Evolutionary conservation across 2,113 vertebrate genomes (phyloP), one percentile per base, ranked within the genome.

Genomic region (Chlorodrepanis virens): DNA sequence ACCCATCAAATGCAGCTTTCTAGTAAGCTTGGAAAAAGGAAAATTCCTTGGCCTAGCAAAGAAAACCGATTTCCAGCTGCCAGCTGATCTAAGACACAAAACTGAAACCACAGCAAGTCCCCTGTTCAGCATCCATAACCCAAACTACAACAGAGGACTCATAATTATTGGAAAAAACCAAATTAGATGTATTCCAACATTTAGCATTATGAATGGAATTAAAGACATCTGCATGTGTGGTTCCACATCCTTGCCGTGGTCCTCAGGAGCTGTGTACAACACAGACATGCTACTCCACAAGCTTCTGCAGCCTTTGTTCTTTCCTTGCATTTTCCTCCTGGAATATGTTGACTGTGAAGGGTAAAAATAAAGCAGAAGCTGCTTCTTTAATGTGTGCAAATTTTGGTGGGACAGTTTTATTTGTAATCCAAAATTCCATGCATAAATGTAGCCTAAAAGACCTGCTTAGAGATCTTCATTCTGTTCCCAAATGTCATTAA

Each of bases 41-140:
- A 89, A 88, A 49, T 80, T 96, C 90, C 87, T 64, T 94, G 93
- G 85, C 87, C 94, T 77, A 89, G 74, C 77, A 87, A 96, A 95
- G 84, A 93, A 97, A 97, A 79, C 24, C 71, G 35, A 94, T 83
- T 86, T 75, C 69, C 40, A 93, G 76, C 84, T 96, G 78, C 91
- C 93, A 95, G 76, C 44, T 84, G 85, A 90, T 83, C 69, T 45
- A 75, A 94, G 57, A 64, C 56, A 78, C 23, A 59, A 29, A 96
- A 72, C 53, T 90, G 80, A 72, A 83, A 78, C 22, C 56, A n/a
- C 14, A 83, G 57, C 71, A 94, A 79, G 64, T 44, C 52, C n/a
- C 44, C 50, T 60, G 13, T 5, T 78, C 15, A 87, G 59, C 45
- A 72, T 22, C 77, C 61, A 82, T 37, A 81, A 83, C 68, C 29